Conservation (phyloP, 2,797 vertebrate genomes). For the Jordanella pulchra region DNA sequence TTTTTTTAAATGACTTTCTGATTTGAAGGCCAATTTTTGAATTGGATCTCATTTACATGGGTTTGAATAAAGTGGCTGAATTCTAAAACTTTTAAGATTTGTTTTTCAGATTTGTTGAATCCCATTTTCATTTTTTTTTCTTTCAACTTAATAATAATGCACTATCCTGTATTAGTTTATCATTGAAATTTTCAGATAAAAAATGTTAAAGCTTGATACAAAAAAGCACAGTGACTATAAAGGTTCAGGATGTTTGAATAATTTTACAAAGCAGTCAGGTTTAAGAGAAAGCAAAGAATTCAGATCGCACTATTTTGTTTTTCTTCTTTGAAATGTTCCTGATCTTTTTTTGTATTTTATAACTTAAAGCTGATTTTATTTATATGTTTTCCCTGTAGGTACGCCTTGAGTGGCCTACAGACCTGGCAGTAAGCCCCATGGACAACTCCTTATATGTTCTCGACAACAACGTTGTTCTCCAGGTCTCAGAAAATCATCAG, state of each 20-base stretch:
- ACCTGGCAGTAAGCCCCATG: conserved; percentile 94
- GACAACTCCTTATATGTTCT: conserved; percentile 96
- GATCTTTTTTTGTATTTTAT: conserved; percentile 23
- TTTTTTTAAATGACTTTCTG: no score
- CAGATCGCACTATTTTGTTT: no score
- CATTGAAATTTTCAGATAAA: neutral
- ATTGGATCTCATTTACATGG: no score
- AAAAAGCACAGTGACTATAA: neutral
- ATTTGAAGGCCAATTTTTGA: no score
- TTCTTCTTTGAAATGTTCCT: neutral
- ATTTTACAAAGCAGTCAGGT: neutral
- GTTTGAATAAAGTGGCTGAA: neutral
- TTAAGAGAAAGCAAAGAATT: neutral
- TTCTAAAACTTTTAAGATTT: no score
- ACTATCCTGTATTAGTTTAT: neutral
- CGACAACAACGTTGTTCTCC: conserved; percentile 96
- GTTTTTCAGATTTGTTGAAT: no score
- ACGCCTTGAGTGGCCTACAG: conserved; percentile 97
- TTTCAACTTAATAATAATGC: no score
- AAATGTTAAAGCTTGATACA: neutral
- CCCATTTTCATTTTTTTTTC: no score
- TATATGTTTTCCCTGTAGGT: conserved; percentile 77
- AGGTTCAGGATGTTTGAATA: neutral
- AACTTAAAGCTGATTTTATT: conserved; percentile 35
- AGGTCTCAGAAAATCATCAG: conserved; percentile 98